Percentiles rank a stretch among this genome's conserved stretches.
phyloP scores from a whole-genome alignment of 2,888 invertebrate species.

The Ophraella communa region DNA sequence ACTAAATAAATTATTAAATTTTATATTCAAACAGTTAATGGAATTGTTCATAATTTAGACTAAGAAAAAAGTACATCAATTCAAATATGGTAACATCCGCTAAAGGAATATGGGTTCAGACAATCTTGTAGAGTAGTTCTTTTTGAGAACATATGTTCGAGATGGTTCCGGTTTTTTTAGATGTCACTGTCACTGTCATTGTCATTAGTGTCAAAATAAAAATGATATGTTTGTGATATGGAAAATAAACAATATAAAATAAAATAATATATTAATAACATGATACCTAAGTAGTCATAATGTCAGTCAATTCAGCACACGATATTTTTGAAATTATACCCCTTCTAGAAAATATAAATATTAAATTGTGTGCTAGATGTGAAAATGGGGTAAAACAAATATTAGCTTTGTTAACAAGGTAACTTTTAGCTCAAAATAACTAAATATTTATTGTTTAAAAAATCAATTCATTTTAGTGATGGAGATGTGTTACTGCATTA shows the following conservation, averaged over 20 bases:
- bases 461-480: slow-evolving; percentile 45
- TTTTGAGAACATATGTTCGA: too few relatives aligned
- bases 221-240: slow-evolving; percentile 3
- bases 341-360: slow-evolving; percentile 55
- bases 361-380: slow-evolving; percentile 55
- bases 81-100: too few relatives aligned
- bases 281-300: slow-evolving; percentile 25
- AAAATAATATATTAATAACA: slow-evolving; percentile 16
- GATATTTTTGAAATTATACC: slow-evolving; percentile 57
- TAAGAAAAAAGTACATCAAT: too few relatives aligned
- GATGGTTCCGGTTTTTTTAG: too few relatives aligned
- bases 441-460: not conserved
- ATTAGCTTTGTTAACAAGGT: slow-evolving; percentile 51
- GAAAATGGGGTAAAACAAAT: slow-evolving; percentile 60
- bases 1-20: too few relatives aligned
- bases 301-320: slow-evolving; percentile 40
- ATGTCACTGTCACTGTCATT: not conserved
- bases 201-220: slow-evolving; percentile 4
- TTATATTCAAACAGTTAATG: too few relatives aligned
- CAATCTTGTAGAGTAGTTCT: too few relatives aligned
- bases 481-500: slow-evolving; percentile 58
- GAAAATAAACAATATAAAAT: not conserved
- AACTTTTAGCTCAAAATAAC: slow-evolving; percentile 22
- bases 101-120: too few relatives aligned
- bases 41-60: too few relatives aligned